phyloP scores from a whole-genome alignment of 2,797 vertebrate species.

The Anguilla obscura region DNA sequence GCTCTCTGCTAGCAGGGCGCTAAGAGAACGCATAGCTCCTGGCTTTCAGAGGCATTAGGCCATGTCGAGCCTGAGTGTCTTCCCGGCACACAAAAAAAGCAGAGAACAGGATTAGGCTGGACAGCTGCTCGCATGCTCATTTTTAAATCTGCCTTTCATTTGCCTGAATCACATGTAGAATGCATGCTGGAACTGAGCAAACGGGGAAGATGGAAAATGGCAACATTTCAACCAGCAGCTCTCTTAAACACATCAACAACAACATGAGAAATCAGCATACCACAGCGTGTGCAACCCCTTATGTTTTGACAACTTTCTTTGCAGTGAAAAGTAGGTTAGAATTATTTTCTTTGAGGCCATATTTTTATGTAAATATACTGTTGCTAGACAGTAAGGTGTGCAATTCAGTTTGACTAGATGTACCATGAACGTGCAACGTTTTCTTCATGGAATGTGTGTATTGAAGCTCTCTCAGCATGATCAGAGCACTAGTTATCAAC shows the following conservation, averaged over 20 bases:
- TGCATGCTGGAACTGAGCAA: slow-evolving; percentile 9
- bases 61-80: slow-evolving; percentile 55
- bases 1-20: slow-evolving; percentile 30
- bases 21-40: slow-evolving; percentile 38
- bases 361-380: background rate
- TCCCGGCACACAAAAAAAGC: slow-evolving; percentile 55
- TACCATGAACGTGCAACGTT: background rate
- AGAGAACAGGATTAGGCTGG: slow-evolving; percentile 64
- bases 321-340: background rate
- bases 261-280: slow-evolving; percentile 2
- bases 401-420: background rate
- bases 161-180: slow-evolving; percentile 14
- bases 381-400: background rate
- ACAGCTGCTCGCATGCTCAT: slow-evolving; percentile 72
- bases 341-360: background rate
- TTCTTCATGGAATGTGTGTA: background rate
- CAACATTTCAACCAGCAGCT: slow-evolving; percentile 19
- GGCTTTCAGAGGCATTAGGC: slow-evolving; percentile 49
- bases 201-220: background rate
- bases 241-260: background rate
- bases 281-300: background rate
- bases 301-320: slow-evolving; percentile 54
- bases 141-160: slow-evolving; percentile 15
- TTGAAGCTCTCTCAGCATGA: background rate
- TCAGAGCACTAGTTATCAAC: slow-evolving; percentile 25